Evolutionary conservation across 2,888 invertebrate genomes (phyloP).

Genomic region (Hymenopus coronatus): DNA sequence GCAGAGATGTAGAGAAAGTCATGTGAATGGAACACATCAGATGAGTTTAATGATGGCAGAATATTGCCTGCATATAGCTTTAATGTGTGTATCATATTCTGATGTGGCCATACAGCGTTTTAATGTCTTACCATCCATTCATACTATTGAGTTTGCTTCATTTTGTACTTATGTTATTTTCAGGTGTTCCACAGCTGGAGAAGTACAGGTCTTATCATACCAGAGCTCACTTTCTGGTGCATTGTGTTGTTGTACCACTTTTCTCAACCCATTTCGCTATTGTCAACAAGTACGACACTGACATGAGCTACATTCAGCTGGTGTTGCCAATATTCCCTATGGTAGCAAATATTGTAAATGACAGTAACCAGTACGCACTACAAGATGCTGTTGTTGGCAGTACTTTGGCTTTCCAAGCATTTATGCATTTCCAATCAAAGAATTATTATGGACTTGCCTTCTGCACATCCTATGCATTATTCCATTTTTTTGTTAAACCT

Average conservation of each 20-base stretch:
- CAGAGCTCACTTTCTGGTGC: background rate
- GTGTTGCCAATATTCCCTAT: background rate
- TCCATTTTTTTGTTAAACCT: background rate
- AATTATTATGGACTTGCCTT: background rate
- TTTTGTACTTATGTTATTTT: background rate
- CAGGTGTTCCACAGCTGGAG: background rate
- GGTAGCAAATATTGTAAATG: background rate
- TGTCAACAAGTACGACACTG: background rate
- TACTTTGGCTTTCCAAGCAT: background rate
- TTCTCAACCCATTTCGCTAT: background rate
- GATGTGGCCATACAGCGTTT: too few relatives aligned
- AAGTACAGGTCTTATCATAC: background rate
- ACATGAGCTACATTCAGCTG: background rate
- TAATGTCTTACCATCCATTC: too few relatives aligned
- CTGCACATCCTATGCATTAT: background rate
- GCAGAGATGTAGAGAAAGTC: too few relatives aligned
- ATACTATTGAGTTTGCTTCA: too few relatives aligned
- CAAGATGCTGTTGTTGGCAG: background rate
- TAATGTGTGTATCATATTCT: too few relatives aligned
- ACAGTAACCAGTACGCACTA: background rate
- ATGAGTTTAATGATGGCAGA: too few relatives aligned
- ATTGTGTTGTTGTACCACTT: background rate
- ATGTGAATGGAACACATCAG: too few relatives aligned
- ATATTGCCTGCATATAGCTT: too few relatives aligned
- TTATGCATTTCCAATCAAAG: background rate